A percentile compares a stretch with the other conserved stretches of the same genome.
These are phyloP conservation scores for Nyctalus aviator DNA, from an alignment of 2,797 vertebrate genomes.

Conservation along the genomic window DNA sequence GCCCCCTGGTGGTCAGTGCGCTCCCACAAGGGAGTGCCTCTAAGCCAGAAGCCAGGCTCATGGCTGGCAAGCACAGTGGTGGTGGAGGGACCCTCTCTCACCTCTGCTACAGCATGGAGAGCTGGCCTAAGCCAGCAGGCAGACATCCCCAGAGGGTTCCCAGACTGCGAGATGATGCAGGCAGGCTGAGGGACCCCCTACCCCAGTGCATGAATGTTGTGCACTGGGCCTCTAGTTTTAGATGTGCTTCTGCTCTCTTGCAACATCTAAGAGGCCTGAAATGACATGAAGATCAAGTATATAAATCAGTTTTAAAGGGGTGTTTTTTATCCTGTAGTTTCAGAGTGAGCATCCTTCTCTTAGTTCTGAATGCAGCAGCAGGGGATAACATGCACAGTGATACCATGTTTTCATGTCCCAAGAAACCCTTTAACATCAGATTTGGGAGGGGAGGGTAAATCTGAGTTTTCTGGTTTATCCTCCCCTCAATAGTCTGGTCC, in stretches of 20 bases:
- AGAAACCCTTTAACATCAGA: background rate
- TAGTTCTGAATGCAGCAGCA: background rate
- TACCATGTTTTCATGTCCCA: background rate
- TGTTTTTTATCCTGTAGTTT: background rate
- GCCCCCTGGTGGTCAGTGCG: too few species aligned
- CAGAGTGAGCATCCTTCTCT: background rate
- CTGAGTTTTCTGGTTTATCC: too few species aligned
- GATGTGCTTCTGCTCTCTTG: background rate
- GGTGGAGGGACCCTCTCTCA: too few species aligned
- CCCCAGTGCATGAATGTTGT: too few species aligned
- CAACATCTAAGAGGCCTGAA: background rate
- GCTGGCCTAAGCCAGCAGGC: too few species aligned
- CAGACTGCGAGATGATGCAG: too few species aligned
- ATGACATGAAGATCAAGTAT: background rate
- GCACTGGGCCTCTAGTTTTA: background rate
- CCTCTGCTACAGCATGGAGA: too few species aligned
- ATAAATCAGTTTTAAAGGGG: background rate
- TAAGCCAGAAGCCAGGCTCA: too few species aligned
- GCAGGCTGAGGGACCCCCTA: too few species aligned
- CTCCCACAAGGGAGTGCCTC: too few species aligned
- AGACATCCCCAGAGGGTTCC: too few species aligned
- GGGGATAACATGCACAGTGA: background rate
- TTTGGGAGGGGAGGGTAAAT: background rate
- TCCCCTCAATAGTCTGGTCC: background rate
- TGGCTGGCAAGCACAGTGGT: too few species aligned